These are phyloP conservation scores for Dromiciops gliroides DNA, from an alignment of 2,113 vertebrate species.

Conservation along the genomic window DNA sequence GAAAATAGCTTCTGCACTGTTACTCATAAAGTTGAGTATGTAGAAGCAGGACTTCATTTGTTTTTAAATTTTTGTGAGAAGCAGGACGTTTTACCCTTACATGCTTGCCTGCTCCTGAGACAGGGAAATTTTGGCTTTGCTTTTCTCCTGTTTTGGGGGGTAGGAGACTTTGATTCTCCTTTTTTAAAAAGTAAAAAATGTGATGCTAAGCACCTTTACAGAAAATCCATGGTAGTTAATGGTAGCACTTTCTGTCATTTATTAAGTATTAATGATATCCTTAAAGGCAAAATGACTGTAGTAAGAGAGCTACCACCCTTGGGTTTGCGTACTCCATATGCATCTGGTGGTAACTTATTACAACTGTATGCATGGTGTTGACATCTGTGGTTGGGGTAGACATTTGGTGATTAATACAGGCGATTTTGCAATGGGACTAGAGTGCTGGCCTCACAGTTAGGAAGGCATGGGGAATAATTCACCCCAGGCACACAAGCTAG, in stretches of 20 bases:
- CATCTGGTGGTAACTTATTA: background rate
- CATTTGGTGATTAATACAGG: background rate
- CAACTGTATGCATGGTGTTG: background rate
- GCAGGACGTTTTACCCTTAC: background rate
- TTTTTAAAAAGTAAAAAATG: background rate
- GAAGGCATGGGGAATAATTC: background rate
- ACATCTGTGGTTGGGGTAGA: background rate
- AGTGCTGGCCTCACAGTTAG: background rate
- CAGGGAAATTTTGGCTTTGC: background rate
- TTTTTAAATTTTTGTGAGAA: too few relatives aligned
- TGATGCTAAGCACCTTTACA: background rate
- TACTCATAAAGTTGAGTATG: background rate
- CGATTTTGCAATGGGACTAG: background rate
- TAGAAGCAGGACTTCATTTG: too few relatives aligned
- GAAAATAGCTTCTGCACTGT: background rate
- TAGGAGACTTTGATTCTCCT: too few relatives aligned
- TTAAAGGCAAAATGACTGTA: background rate
- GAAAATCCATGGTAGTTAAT: background rate
- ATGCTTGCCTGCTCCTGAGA: background rate
- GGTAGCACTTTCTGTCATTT: background rate
- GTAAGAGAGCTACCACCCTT: background rate
- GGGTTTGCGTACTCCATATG: background rate
- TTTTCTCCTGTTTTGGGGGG: background rate
- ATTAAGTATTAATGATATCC: background rate
- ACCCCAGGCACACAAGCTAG: background rate